These are phyloP conservation scores for Sepiola atlantica DNA, from an alignment of 2,888 invertebrate genomes.

Conservation along the genomic window DNA sequence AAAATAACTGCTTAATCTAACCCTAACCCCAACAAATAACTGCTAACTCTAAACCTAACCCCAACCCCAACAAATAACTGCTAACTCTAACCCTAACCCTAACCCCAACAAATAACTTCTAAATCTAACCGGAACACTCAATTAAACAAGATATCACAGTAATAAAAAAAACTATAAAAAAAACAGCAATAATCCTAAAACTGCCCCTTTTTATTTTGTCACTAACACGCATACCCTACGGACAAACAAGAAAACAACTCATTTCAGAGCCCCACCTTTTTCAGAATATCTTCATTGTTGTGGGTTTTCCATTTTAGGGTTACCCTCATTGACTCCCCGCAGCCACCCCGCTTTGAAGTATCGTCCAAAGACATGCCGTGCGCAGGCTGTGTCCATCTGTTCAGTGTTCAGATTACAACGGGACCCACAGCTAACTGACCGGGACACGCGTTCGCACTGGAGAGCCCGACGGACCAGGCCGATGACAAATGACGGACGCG, in stretches of 20 bases:
- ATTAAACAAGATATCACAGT: too few relatives aligned
- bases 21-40: too few relatives aligned
- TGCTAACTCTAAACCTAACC: too few relatives aligned
- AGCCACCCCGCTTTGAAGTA: not conserved
- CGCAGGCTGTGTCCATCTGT: slow-evolving; percentile 32
- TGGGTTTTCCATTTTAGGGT: not conserved
- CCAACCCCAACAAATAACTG: too few relatives aligned
- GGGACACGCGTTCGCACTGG: not conserved
- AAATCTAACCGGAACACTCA: too few relatives aligned
- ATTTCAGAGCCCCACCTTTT: not conserved
- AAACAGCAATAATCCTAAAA: too few relatives aligned
- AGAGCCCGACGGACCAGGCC: not conserved
- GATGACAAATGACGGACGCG: not conserved
- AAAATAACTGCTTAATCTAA: too few relatives aligned
- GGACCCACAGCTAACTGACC: not conserved
- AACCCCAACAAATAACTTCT: too few relatives aligned
- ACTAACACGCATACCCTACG: not conserved
- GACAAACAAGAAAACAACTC: not conserved
- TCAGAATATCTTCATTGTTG: not conserved
- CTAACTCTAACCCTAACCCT: too few relatives aligned
- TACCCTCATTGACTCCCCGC: not conserved
- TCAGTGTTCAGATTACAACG: slow-evolving; percentile 1
- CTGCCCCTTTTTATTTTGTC: not conserved
- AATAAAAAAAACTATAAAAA: too few relatives aligned
- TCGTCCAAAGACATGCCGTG: slow-evolving; percentile 6